Percentiles rank a stretch among this genome's conserved stretches.
Evolutionary conservation across 2,113 vertebrate species (phyloP).

Genomic region (Trachemys scripta): DNA sequence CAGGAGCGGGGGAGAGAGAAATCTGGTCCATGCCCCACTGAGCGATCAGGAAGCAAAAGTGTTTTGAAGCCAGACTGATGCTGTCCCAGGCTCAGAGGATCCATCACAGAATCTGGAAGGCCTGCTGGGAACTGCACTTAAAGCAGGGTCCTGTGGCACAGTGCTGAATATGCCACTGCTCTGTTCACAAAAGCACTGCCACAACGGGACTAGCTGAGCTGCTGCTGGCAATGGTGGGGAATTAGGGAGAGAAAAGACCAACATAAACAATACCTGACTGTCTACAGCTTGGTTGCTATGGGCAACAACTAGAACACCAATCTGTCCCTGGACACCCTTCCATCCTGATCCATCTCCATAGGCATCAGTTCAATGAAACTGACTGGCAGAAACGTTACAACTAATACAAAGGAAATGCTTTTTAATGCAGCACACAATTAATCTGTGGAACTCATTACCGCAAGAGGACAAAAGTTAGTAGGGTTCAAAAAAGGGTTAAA

Average conservation of each 20-base stretch:
- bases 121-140: background rate
- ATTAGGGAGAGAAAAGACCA: background rate
- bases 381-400: background rate
- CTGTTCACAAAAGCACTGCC: background rate
- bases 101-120: background rate
- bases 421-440: background rate
- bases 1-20: background rate
- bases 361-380: rapidly evolving
- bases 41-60: background rate
- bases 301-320: background rate
- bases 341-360: background rate
- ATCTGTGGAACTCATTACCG: background rate
- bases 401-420: background rate
- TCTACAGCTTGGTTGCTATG: background rate
- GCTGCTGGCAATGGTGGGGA: background rate
- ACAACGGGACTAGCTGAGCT: background rate
- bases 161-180: background rate
- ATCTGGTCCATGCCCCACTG: background rate
- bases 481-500: background rate
- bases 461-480: background rate
- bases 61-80: background rate
- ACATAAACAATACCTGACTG: background rate
- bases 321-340: background rate
- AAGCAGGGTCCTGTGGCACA: background rate
- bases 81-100: background rate